Evolutionary conservation across 2,797 vertebrate species (phyloP).

Genomic region (Schizothorax lantsangensis): DNA sequence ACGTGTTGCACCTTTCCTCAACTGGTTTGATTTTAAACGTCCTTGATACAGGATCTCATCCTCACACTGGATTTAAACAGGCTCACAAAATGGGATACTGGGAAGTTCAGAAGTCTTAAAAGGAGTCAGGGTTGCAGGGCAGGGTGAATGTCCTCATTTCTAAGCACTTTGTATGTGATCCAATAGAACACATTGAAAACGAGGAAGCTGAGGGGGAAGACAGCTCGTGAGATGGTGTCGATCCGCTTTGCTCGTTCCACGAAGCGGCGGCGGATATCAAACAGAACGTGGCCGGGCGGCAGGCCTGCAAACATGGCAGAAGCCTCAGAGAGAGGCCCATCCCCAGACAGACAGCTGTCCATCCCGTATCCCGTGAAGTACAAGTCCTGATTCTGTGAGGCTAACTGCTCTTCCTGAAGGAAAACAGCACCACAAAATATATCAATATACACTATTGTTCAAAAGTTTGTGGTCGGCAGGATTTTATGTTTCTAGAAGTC

Average conservation of each 20-base stretch:
- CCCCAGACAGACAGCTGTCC: slow-evolving; percentile 77
- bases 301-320: slow-evolving; percentile 79
- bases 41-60: background rate
- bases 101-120: background rate
- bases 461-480: background rate
- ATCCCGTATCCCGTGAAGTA: slow-evolving; percentile 84
- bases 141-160: slow-evolving; percentile 82
- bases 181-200: slow-evolving; percentile 96
- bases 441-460: background rate
- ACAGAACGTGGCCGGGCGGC: slow-evolving; percentile 77
- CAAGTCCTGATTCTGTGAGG: slow-evolving; percentile 79
- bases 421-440: background rate
- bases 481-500: background rate
- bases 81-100: background rate
- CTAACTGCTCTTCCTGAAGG: slow-evolving; percentile 86
- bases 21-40: background rate
- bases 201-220: slow-evolving; percentile 94
- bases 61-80: background rate
- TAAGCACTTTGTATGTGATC: slow-evolving; percentile 92
- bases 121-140: slow-evolving; percentile 69
- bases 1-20: background rate
- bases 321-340: slow-evolving; percentile 78
- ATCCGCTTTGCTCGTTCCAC: slow-evolving; percentile 90
- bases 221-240: slow-evolving; percentile 88
- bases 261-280: slow-evolving; percentile 82